Conservation (phyloP, 2,113 vertebrate genomes). For the Pavo muticus region DNA sequence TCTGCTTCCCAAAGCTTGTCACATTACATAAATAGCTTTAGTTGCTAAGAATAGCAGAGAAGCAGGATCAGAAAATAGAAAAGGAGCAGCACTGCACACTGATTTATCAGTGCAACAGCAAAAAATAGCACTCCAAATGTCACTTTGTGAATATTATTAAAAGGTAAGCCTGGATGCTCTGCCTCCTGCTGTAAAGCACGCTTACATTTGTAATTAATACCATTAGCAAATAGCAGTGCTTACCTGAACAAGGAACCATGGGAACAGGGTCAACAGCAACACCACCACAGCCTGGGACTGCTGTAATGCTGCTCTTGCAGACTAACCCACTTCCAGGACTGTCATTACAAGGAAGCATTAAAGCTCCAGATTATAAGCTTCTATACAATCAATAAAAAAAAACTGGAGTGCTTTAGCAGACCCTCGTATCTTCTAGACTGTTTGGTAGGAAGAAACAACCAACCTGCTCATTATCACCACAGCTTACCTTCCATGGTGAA, state of each 20-base stretch:
- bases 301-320: not conserved
- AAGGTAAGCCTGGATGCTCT: slow-evolving; percentile 15
- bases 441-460: not conserved
- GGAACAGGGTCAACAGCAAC: not conserved
- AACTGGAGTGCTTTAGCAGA: not conserved
- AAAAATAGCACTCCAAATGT: slow-evolving; percentile 57
- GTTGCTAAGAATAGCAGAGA: slow-evolving; percentile 62
- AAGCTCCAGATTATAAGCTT: not conserved
- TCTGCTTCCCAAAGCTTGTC: not conserved
- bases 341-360: not conserved
- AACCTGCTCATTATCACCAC: not conserved
- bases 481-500: slow-evolving; percentile 94
- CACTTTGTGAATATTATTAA: slow-evolving; percentile 59
- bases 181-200: slow-evolving; percentile 2
- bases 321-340: not conserved
- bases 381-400: not conserved
- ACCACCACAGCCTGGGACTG: fast-evolving
- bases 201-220: slow-evolving; percentile 10
- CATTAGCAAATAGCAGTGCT: not conserved
- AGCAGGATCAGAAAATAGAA: slow-evolving; percentile 56
- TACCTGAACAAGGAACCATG: not conserved
- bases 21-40: slow-evolving; percentile 32
- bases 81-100: slow-evolving; percentile 29
- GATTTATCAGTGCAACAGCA: slow-evolving; percentile 48
- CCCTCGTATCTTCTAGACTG: not conserved